Evolutionary conservation across 2,113 vertebrate genomes (phyloP), one percentile per base, ranked within the genome.

Genomic region (Apus apus): DNA sequence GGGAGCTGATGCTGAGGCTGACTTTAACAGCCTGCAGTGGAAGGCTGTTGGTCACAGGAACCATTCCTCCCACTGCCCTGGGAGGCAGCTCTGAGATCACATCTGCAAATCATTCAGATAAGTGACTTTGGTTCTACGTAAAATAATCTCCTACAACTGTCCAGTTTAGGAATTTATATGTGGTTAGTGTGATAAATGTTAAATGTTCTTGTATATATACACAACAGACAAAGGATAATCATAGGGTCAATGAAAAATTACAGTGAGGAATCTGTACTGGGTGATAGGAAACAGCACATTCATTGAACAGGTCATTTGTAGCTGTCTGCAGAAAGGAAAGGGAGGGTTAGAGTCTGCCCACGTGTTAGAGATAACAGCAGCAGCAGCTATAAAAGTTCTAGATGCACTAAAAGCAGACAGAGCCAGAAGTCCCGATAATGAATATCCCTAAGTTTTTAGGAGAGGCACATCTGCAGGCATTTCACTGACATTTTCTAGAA

Each of bases 271-370:
- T 70, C 80, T 90, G 87, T 94, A 74, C 15, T 83, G 75, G 68
- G 88, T 75, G 78, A 92, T 95, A 87, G 86, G 78, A 94, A 95
- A 94, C 50, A 94, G 78, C 32, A 70, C 54, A 67, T 90, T 93
- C 83, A 80, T 82, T 91, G 87, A 94, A 85, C 94, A 87, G 85
- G 89, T 97, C 82, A 65, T 96, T 97, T 97, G 83, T 94, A 89
- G 71, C 76, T 91, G 61, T 92, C 96, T 95, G 72, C 68, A 93
- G 86, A 94, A 89, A 94, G 67, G 61, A 94, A 82, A 85, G 70
- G 85, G 89, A 87, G 88, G 79, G 75, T 73, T 50, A 80, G 84
- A 82, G 32, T 85, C 71, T 94, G 58, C 82, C 56, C 87, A 81
- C 54, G 18, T 84, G 84, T 66, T 65, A 48, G 40, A 96, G 78